Conservation (phyloP, 2,797 vertebrate genomes). For the Smutsia temminckii region DNA sequence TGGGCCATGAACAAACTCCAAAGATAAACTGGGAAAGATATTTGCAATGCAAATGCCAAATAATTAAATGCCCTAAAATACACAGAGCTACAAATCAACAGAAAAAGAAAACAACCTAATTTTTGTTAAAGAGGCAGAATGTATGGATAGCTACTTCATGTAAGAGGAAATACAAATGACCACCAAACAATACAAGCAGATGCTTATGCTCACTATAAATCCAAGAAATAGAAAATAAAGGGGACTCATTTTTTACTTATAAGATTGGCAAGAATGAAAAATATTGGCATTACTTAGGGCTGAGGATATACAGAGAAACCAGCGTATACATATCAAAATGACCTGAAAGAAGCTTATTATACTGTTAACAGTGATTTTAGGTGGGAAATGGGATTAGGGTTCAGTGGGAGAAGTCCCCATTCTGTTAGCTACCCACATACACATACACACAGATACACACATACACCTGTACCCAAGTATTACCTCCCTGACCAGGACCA, state of each 20-base stretch:
- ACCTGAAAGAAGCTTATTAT: not conserved
- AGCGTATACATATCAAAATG: not conserved
- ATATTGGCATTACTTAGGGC: not conserved
- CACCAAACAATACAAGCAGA: not conserved
- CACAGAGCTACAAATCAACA: not conserved
- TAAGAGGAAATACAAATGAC: not conserved
- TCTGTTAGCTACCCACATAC: not conserved
- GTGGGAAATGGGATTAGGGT: not conserved
- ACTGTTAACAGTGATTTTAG: not conserved
- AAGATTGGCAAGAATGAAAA: constrained; percentile 51
- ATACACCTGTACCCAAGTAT: not conserved
- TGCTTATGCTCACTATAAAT: not conserved
- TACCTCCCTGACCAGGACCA: not conserved
- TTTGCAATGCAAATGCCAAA: not conserved
- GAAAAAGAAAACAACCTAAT: not conserved
- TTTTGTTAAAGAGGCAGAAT: not conserved
- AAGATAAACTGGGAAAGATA: constrained; percentile 9
- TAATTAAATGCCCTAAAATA: not conserved
- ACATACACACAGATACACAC: not conserved
- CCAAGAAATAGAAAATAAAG: constrained; percentile 26
- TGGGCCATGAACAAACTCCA: not conserved
- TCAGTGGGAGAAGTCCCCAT: not conserved
- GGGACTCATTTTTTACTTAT: not conserved
- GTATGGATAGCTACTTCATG: not conserved
- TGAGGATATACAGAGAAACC: not conserved